phyloP scores from a whole-genome alignment of 2,113 vertebrate genomes.

The Oostethus manadensis region DNA sequence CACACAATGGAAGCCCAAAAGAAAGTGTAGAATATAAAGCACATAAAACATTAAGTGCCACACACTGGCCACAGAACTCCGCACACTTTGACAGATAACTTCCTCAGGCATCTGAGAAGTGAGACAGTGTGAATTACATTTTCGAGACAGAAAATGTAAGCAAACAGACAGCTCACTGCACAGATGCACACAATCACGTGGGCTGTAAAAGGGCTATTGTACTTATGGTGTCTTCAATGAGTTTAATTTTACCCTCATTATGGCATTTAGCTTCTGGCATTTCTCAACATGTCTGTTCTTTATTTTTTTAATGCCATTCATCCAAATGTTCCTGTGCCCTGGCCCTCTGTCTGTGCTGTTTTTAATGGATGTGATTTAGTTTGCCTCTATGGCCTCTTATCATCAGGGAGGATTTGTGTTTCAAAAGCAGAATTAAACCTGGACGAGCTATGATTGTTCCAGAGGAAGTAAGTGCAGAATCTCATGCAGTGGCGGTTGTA shows the following conservation, averaged over 20 bases:
- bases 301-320: conserved; percentile 10
- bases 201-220: neutral
- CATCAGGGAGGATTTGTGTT: neutral
- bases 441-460: conserved; percentile 28
- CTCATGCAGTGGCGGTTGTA: too few relatives aligned
- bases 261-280: neutral
- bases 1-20: conserved; percentile 35
- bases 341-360: neutral
- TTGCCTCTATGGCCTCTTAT: conserved; percentile 11
- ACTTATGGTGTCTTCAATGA: conserved; percentile 32
- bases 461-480: conserved; percentile 37
- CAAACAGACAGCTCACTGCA: conserved; percentile 3
- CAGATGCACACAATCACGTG: conserved; percentile 1
- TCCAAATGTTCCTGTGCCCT: neutral
- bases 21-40: conserved; percentile 45
- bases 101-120: conserved; percentile 21
- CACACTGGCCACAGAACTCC: conserved; percentile 24
- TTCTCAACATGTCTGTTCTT: conserved; percentile 9
- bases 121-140: conserved; percentile 38
- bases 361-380: neutral
- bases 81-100: conserved; percentile 41
- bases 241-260: conserved; percentile 23
- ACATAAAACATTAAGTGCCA: conserved; percentile 40
- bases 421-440: conserved; percentile 8
- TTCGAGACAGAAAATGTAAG: neutral